Base-by-base conservation (phyloP, 1,140 invertebrate species). In the Cotesia chilonis region DNA sequence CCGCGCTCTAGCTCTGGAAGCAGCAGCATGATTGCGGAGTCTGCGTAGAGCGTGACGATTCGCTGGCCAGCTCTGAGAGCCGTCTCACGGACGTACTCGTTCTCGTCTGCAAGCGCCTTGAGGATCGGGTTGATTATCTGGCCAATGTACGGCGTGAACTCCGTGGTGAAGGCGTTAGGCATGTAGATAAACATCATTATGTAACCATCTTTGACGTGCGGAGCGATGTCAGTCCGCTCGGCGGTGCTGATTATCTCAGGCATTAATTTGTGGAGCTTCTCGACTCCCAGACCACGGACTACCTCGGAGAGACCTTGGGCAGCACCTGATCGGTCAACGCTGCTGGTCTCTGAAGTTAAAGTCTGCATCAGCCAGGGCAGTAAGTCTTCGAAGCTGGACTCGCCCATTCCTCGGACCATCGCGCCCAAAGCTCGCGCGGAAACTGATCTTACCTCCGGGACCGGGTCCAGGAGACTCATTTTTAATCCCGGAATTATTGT, bases 131-230 rank as follows among this genome's bases (percentile, higher is more conserved):
- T 98, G 77, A 99, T 97, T 72, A 99, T 98, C 82, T 96, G 94
- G 0, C 96, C 96, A 79, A 99, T 98, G 84, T 99, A 99, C 0
- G 94, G 94, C 4, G 95, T 94, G 83, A 99, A 99, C 80, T 97
- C 95, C 63, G 93, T 92, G 2, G 94, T 96, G 87, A 99, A 99
- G 1, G 97, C 96, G 73, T 94, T 93, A 0, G 98, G 98, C 92
- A 99, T 95, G 85, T 99, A 99, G 82, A 99, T 99, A 84, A 99
- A 99, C 95, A 99, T 97, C 96, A 99, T 98, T 61, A 99, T 98
- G 87, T 99, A 99, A 36, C 98, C 98, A 88, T 99, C 98, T 79
- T 98, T 96, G 0, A 99, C 97, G 85, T 99, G 96, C 1, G 98
- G 95, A 10, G 96, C 95, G 76, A 99, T 96, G 84, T 99, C 97